Base-by-base conservation (phyloP, 35 echinoderm and acorn worm species). In the Acanthaster planci region DNA sequence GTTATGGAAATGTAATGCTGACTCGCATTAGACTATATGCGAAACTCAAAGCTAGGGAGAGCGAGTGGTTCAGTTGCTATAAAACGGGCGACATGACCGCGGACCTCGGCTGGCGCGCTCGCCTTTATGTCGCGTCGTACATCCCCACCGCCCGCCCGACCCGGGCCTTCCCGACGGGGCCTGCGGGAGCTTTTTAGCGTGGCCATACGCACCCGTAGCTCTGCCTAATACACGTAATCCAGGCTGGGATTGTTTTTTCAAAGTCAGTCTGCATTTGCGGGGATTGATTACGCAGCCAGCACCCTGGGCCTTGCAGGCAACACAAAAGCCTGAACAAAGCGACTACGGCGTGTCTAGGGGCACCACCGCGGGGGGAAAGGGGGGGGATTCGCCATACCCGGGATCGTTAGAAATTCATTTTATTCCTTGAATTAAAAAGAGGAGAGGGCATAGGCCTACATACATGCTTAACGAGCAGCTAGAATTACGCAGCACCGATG, bases 381-480 rank as follows among this genome's bases (percentile, higher is more conserved):
- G 64, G 23, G 64, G 18, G 64, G 23, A 72, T 1, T 31, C 23
- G 34, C 26, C 7, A 72, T 31, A 72, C 26, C 7, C 26, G 30
- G 64, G 64, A 72, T 72, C 64, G 64, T 72, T 72, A 72, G 64
- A 72, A 72, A 72, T 72, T 72, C 64, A 72, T 72, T 72, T 72
- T 72, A 72, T 72, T 27, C 64, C 23, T 19, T 72, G 64, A 72
- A 72, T 72, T 72, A 72, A 72, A 72, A 72, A 21, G 64, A 34
- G 64, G 64, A 72, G 64, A 72, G 64, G 64, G 64, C 64, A 72
- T 72, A 72, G 64, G 64, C 64, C 64, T 72, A 72, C 64, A 72
- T 72, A 72, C 64, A 72, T 72, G 64, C 64, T 72, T 72, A 72
- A 72, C 64, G 64, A 72, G 64, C 64, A 72, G 30, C 30, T 72